phyloP scores from a whole-genome alignment of 2,888 invertebrate species.

The Drosophila borealis region DNA sequence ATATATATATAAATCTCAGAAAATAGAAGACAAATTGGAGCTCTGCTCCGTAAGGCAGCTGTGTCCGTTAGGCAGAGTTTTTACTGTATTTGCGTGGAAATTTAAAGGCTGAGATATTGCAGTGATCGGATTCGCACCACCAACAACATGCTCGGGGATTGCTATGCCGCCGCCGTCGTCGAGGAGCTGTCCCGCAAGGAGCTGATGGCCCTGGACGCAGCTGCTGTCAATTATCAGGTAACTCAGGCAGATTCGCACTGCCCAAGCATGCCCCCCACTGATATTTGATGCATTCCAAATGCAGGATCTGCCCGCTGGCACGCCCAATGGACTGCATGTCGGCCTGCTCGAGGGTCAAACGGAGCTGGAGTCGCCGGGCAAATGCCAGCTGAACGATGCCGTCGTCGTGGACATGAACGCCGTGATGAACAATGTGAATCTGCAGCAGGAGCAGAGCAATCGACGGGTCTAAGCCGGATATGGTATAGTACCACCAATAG shows the following conservation, averaged over 20 bases:
- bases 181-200: slow-evolving; percentile 93
- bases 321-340: slow-evolving; percentile 85
- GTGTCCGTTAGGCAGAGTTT: background rate
- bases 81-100: background rate
- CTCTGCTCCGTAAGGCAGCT: background rate
- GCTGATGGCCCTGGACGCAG: slow-evolving; percentile 90
- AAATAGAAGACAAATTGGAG: no score
- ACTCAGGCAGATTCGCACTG: no score
- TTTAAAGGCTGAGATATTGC: slow-evolving; percentile 21
- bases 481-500: slow-evolving; percentile 44
- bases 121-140: slow-evolving; percentile 94
- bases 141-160: slow-evolving; percentile 95
- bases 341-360: slow-evolving; percentile 86
- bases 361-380: slow-evolving; percentile 84
- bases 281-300: background rate
- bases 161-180: slow-evolving; percentile 94
- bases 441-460: slow-evolving; percentile 74
- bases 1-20: no score
- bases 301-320: slow-evolving; percentile 85
- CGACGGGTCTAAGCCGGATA: slow-evolving; percentile 63
- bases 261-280: no score
- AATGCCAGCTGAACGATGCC: slow-evolving; percentile 86
- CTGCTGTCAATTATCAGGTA: slow-evolving; percentile 87
- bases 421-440: slow-evolving; percentile 80
- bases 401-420: slow-evolving; percentile 87